Evolutionary conservation across 2,888 invertebrate species (phyloP).

Genomic region (Ceriagrion tenellum): DNA sequence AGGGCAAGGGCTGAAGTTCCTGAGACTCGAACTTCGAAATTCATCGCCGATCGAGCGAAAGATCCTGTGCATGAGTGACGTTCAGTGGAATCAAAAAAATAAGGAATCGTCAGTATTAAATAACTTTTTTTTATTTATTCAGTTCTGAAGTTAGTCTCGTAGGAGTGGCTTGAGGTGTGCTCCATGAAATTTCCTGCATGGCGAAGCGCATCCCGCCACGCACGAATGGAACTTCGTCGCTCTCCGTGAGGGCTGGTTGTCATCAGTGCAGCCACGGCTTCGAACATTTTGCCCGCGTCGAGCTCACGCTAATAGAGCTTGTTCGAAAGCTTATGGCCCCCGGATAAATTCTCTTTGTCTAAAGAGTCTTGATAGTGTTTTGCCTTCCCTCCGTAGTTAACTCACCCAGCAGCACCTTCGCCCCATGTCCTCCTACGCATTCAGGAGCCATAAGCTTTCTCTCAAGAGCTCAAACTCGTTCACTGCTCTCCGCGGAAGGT

Average conservation of each 20-base stretch:
- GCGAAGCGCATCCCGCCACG: neutral
- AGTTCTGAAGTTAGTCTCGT: neutral
- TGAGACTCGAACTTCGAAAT: neutral
- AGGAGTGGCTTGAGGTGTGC: neutral
- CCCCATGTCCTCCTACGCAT: no score
- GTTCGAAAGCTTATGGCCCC: no score
- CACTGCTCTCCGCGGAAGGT: neutral
- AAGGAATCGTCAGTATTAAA: neutral
- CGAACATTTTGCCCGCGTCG: neutral
- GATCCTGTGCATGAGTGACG: neutral
- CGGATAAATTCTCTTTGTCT: no score
- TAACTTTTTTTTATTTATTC: neutral
- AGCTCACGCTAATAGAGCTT: neutral
- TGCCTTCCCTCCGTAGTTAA: no score
- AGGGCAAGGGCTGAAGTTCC: constrained; percentile 49
- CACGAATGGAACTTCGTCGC: neutral
- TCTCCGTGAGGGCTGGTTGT: neutral
- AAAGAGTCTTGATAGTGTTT: no score
- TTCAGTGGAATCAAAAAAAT: neutral
- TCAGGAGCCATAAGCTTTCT: no score
- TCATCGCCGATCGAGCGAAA: neutral
- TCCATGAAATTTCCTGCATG: neutral
- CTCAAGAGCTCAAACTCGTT: neutral
- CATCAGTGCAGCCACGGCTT: neutral
- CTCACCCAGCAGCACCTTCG: no score